Conservation (phyloP, 2,797 vertebrate species). For the Ibycter americanus region DNA sequence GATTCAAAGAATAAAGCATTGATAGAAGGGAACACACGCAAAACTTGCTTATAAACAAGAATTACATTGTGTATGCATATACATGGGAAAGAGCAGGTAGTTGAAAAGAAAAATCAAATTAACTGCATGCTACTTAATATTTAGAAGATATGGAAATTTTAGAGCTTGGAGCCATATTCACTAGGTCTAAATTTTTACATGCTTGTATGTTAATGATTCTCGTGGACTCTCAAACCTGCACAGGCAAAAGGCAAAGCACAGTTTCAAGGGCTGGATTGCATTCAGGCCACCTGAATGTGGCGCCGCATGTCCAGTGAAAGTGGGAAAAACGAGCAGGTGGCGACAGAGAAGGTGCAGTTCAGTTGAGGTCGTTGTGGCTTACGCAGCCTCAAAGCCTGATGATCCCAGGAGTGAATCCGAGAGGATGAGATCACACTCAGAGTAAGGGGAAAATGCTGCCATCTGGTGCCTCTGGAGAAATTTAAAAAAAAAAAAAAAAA, state of each 20-base stretch:
- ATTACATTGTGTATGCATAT: not conserved
- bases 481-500: not conserved
- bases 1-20: not conserved
- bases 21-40: fast-evolving
- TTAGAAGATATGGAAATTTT: not conserved
- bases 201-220: not conserved
- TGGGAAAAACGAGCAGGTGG: not conserved
- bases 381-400: not conserved
- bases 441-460: conserved; percentile 56
- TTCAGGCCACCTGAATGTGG: not conserved
- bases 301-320: not conserved
- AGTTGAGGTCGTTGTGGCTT: not conserved
- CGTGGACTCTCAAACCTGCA: not conserved
- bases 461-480: conserved; percentile 48
- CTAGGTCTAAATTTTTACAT: not conserved
- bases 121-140: not conserved
- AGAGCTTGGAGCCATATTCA: not conserved
- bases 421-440: not conserved
- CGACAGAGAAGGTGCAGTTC: not conserved
- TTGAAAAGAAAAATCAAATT: not conserved
- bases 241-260: not conserved
- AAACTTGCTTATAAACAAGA: not conserved
- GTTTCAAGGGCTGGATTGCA: not conserved
- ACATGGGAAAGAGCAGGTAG: not conserved
- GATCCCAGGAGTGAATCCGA: not conserved